Conservation (phyloP, 2,888 invertebrate species). For the Shargacucullia verbasci region DNA sequence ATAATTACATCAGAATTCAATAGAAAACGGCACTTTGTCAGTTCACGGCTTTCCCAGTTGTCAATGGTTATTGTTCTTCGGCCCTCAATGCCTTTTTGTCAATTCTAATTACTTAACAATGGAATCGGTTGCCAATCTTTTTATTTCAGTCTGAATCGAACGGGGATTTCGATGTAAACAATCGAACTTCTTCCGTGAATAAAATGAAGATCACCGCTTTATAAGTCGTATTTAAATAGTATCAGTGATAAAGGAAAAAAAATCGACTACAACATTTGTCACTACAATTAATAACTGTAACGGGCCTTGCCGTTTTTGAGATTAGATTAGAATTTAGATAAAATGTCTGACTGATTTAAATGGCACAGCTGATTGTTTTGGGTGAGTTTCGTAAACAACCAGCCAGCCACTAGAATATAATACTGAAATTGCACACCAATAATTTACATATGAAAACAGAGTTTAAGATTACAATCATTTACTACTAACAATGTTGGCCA, state of each 20-base stretch:
- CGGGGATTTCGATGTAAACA: constrained; percentile 14
- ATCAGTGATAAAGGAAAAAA: constrained; percentile 31
- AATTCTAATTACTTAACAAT: constrained; percentile 52
- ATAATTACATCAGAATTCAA: constrained; percentile 57
- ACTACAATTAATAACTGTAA: constrained; percentile 35
- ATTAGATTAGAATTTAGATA: constrained; percentile 28
- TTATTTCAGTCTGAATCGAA: constrained; percentile 26
- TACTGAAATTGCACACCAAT: not conserved
- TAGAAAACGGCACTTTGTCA: constrained; percentile 54
- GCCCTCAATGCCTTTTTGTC: constrained; percentile 52
- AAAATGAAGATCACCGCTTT: not conserved
- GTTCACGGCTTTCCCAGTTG: constrained; percentile 62
- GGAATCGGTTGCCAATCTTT: constrained; percentile 39
- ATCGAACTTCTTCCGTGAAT: constrained; percentile 15
- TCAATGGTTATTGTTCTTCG: constrained; percentile 59
- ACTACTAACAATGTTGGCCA: not conserved
- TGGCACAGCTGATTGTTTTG: constrained; percentile 22
- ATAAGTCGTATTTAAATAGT: constrained; percentile 2
- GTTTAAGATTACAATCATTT: constrained; percentile 18
- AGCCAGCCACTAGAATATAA: not conserved
- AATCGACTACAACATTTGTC: constrained; percentile 29
- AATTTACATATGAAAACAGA: constrained; percentile 16
- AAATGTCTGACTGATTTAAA: constrained; percentile 20
- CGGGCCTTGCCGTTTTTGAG: constrained; percentile 37
- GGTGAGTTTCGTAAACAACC: constrained; percentile 15